These are phyloP conservation scores for Engystomops pustulosus DNA, from an alignment of 2,113 vertebrate species.

Conservation along the genomic window DNA sequence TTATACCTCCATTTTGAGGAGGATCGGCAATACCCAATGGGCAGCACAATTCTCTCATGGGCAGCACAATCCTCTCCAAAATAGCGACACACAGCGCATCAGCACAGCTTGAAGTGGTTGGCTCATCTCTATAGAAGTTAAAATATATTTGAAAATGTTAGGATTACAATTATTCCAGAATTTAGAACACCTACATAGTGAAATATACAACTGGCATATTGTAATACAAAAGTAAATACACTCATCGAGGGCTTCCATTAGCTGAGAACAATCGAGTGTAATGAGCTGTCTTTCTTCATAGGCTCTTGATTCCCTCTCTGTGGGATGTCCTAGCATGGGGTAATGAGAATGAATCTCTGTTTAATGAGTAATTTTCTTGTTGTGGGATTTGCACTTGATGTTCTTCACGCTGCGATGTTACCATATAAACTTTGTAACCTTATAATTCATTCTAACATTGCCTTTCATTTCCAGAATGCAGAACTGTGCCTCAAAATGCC, in stretches of 20 bases:
- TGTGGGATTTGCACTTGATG: conserved; percentile 30
- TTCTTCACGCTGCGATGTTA: conserved; percentile 33
- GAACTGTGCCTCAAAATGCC: not conserved
- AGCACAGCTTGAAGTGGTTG: too few species aligned
- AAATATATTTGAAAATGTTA: too few species aligned
- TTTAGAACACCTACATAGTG: too few species aligned
- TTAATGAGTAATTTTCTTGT: conserved; percentile 45
- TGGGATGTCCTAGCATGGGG: conserved; percentile 36
- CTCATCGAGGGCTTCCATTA: not conserved
- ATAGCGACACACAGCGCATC: too few species aligned
- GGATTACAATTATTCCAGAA: too few species aligned
- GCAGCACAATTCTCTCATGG: too few species aligned
- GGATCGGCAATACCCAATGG: too few species aligned
- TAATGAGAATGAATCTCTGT: conserved; percentile 32
- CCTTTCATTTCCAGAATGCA: not conserved
- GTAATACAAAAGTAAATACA: conserved; percentile 3
- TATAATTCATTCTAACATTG: not conserved
- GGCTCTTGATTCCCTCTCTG: conserved; percentile 25
- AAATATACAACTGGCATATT: too few species aligned
- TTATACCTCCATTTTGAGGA: too few species aligned
- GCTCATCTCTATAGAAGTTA: too few species aligned
- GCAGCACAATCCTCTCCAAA: too few species aligned
- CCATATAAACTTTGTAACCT: conserved; percentile 34
- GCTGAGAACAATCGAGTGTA: conserved; percentile 40
- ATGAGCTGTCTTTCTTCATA: conserved; percentile 34